A percentile compares a stretch with the other conserved stretches of the same genome.
These are phyloP conservation scores for Cephalopterus ornatus DNA, from an alignment of 2,113 vertebrate genomes.

Conservation along the genomic window DNA sequence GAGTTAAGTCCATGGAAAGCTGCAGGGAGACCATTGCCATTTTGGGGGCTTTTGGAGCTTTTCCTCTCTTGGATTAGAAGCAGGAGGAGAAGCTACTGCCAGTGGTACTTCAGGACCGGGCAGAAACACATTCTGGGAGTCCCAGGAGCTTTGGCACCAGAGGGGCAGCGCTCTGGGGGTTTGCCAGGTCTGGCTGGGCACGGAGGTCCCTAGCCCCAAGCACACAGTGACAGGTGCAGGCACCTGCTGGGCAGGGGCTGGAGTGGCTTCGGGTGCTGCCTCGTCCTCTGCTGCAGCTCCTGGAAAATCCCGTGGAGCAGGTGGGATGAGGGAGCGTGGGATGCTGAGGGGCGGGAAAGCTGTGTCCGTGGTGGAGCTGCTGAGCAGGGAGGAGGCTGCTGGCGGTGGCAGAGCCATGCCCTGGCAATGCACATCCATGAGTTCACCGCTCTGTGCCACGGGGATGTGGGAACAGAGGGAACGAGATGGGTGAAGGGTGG, in stretches of 20 bases:
- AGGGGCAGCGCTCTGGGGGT: neutral
- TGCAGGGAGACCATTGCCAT: fast-evolving
- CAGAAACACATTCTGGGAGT: neutral
- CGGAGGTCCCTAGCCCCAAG: neutral
- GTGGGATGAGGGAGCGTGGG: fast-evolving
- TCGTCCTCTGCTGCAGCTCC: neutral
- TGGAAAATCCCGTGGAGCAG: fast-evolving
- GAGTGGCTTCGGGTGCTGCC: neutral
- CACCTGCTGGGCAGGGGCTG: neutral
- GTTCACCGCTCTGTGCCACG: fast-evolving
- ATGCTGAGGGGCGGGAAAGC: neutral
- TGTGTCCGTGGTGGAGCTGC: fast-evolving
- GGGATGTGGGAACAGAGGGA: fast-evolving
- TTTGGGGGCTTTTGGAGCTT: neutral
- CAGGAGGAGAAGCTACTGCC: neutral
- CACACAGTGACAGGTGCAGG: fast-evolving
- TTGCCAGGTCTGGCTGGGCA: neutral
- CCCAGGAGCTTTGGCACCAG: neutral
- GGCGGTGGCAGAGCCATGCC: fast-evolving
- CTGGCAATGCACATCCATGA: fast-evolving
- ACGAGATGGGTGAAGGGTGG: neutral
- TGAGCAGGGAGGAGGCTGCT: neutral
- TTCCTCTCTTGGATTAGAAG: neutral
- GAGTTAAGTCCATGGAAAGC: neutral
- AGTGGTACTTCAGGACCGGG: neutral